Evolutionary conservation across 1,140 invertebrate species (phyloP), one percentile per base, ranked within the genome.

Genomic region (Danaus melanippus): DNA sequence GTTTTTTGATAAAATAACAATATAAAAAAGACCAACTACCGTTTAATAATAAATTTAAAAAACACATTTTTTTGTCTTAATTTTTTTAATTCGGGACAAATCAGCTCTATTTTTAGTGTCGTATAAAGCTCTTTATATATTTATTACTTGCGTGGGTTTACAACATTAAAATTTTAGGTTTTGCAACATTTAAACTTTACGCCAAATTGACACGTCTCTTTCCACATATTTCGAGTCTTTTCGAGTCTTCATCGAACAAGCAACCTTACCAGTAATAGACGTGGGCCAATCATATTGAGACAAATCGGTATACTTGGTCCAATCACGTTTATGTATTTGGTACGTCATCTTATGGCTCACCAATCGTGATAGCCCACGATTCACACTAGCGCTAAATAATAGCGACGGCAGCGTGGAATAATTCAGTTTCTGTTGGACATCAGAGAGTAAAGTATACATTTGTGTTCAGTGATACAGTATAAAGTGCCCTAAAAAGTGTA

Each of bases 301-400:
- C 84, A 84, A 79, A 81, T 86, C 70, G 50, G 53, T 62, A 64
- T 12, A 83, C 71, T 67, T 78, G 71, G 66, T 50, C 79, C 75
- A 83, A 86, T 83, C 39, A 53, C 9, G 21, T 44, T 1, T 0
- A 45, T 58, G 1, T 10, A 17, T 55, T 10, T 32, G 58, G 69
- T 49, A 82, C 80, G 82, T 84, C 82, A 84, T 62, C 61, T 47
- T 12, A 32, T 11, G 43, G 48, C 54, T n/a, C 50, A 56, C 84
- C 80, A 84, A 85, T 86, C 58, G 66, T 4, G 61, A 67, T 67
- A n/a, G 65, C 63, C 71, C 82, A 85, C 82, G 82, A 79, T 77
- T 65, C 62, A 76, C 69, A 78, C 80, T 76, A 86, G 82, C 82
- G 82, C 84, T 86, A 86, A 80, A 86, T 86, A 86, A 78, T 74